Evolutionary conservation across 2,113 vertebrate species (phyloP), one percentile per base, ranked within the genome.

Genomic region (Suricata suricatta): DNA sequence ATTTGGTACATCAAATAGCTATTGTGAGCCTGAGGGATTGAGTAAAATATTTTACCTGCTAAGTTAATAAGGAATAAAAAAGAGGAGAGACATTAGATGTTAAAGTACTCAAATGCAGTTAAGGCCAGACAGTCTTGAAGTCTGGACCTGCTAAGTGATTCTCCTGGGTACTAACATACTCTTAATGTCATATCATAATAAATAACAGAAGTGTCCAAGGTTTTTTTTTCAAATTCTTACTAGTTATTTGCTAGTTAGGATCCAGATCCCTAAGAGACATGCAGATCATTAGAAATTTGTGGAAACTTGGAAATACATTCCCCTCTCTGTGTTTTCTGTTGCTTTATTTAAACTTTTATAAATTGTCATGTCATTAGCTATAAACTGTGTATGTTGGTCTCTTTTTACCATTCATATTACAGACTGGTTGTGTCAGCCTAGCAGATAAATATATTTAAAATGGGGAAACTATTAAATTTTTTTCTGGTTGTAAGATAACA

Each of bases 71-170:
- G 4, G 12, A 13, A 31, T 41, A n/a, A 44, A 54, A 33, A 2
- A 19, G 1, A 14, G 5, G 10, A 4, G 19, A 35, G 7, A 2
- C 33, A 2, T 4, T 94, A 44, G 63, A 52, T 3, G 5, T 33
- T 44, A 50, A 94, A 4, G 9, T 1, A 5, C 15, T 79, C 8
- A 44, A 35, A 57, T 25, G 41, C 38, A 76, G 33, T 25, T 33
- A 6, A 41, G 10, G 47, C 3, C 3, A 35, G 57, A 19, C 3
- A 15, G 23, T 1, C 3, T 41, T 44, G 13, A 63, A 35, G 1
- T 11, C 7, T 54, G 31, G 16, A 7, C 23, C n/a, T 33, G 17
- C 15, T 47, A 23, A 63, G 14, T 25, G 14, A 60, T 29, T 83
- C 14, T 60, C 23, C 25, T 13, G 35, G 63, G 33, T 19, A 17